These are phyloP conservation scores for Turnix velox DNA, from an alignment of 2,113 vertebrate genomes.

Conservation along the genomic window DNA sequence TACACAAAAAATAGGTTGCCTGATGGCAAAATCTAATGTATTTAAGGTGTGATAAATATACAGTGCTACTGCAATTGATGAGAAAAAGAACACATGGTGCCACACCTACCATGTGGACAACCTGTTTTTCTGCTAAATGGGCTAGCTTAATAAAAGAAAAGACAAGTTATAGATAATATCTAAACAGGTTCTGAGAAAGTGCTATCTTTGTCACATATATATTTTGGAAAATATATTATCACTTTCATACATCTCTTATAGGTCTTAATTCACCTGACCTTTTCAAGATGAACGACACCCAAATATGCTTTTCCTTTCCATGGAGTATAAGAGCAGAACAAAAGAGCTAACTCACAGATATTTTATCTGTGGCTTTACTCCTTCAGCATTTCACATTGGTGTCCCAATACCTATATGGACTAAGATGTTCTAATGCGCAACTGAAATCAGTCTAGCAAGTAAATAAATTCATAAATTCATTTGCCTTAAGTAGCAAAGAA, in stretches of 20 bases:
- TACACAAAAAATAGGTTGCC: not conserved
- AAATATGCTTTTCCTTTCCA: not conserved
- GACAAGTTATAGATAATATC: not conserved
- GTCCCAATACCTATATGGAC: not conserved
- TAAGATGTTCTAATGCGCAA: not conserved
- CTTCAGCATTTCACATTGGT: not conserved
- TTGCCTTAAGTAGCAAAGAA: not conserved
- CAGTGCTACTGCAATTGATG: not conserved
- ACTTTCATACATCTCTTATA: not conserved
- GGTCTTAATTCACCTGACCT: not conserved
- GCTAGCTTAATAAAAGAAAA: not conserved
- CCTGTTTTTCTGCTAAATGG: not conserved
- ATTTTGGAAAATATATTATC: not conserved
- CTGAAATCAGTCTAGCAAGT: not conserved
- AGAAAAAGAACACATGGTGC: not conserved
- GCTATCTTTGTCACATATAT: not conserved
- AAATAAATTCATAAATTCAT: not conserved
- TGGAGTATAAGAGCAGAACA: not conserved
- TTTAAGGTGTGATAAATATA: not conserved
- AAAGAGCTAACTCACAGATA: not conserved
- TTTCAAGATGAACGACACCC: not conserved
- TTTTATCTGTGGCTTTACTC: not conserved
- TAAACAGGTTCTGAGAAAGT: not conserved
- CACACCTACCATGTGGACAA: not conserved
- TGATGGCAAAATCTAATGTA: not conserved